Percentiles rank a stretch among this genome's conserved stretches.
These are phyloP conservation scores for Erythrolamprus reginae DNA, from an alignment of 2,113 vertebrate species.

Conservation along the genomic window DNA sequence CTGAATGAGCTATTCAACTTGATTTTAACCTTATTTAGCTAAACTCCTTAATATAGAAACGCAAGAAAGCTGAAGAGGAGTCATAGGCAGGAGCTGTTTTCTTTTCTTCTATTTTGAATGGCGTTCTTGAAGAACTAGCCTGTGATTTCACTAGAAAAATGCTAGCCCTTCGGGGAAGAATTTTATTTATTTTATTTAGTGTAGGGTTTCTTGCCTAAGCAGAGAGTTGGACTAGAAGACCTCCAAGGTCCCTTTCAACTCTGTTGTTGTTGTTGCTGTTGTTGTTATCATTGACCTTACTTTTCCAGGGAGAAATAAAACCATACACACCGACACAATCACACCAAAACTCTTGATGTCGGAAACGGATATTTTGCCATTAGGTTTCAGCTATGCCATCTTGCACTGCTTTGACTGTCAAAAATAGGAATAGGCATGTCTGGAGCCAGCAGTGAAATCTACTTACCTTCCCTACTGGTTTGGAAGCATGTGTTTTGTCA, in stretches of 20 bases:
- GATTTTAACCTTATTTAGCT: not conserved
- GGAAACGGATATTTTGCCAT: not conserved
- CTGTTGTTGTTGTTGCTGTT: too few relatives aligned
- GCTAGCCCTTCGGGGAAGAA: not conserved
- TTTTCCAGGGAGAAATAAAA: not conserved
- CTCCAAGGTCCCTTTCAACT: too few relatives aligned
- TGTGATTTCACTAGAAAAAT: not conserved
- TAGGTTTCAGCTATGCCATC: not conserved
- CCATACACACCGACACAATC: not conserved
- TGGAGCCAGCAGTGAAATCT: too few relatives aligned
- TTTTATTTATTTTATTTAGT: too few relatives aligned
- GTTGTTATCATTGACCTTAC: too few relatives aligned
- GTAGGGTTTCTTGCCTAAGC: too few relatives aligned
- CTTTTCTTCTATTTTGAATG: not conserved
- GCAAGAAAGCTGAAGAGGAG: not conserved
- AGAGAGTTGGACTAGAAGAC: too few relatives aligned
- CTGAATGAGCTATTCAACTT: not conserved
- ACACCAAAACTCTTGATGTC: not conserved
- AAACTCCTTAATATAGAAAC: not conserved
- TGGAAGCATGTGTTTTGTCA: too few relatives aligned
- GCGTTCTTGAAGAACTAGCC: not conserved
- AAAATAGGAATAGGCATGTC: too few relatives aligned
- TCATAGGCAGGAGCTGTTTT: not conserved
- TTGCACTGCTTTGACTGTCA: not conserved
- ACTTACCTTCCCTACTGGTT: too few relatives aligned